phyloP scores from a whole-genome alignment of 2,797 vertebrate genomes.

The Sebastes aleutianus region DNA sequence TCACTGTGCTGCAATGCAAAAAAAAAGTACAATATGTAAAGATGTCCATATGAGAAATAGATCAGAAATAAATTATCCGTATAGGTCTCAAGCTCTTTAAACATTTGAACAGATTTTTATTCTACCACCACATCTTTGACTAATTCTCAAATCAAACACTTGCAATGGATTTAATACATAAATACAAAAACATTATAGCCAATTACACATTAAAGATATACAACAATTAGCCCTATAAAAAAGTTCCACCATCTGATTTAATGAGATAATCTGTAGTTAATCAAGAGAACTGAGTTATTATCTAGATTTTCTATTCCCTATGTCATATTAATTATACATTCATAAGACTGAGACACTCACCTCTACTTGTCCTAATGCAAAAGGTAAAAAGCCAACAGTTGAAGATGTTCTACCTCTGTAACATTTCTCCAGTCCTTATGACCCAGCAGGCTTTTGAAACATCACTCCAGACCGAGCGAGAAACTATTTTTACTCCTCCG shows the following conservation, averaged over 20 bases:
- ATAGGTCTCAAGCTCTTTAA: not conserved
- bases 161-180: not conserved
- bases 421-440: slow-evolving; percentile 38
- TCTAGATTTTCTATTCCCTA: not conserved
- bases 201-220: not conserved
- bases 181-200: not conserved
- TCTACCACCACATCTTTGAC: not conserved
- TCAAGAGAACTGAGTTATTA: not conserved
- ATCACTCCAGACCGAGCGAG: slow-evolving; percentile 35
- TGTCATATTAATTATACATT: not conserved
- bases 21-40: not conserved
- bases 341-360: slow-evolving; percentile 50
- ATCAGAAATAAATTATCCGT: not conserved
- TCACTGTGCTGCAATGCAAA: not conserved
- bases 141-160: not conserved
- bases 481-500: slow-evolving; percentile 27
- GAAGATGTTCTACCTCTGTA: slow-evolving; percentile 55
- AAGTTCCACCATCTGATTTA: not conserved
- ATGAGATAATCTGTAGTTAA: not conserved
- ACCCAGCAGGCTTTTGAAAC: slow-evolving; percentile 36
- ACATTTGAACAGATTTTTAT: not conserved
- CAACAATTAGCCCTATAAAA: not conserved
- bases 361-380: slow-evolving; percentile 42
- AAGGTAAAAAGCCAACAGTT: slow-evolving; percentile 29
- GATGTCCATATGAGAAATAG: not conserved